Base-by-base conservation (phyloP, 2,888 invertebrate genomes). In the Blomia tropicalis region DNA sequence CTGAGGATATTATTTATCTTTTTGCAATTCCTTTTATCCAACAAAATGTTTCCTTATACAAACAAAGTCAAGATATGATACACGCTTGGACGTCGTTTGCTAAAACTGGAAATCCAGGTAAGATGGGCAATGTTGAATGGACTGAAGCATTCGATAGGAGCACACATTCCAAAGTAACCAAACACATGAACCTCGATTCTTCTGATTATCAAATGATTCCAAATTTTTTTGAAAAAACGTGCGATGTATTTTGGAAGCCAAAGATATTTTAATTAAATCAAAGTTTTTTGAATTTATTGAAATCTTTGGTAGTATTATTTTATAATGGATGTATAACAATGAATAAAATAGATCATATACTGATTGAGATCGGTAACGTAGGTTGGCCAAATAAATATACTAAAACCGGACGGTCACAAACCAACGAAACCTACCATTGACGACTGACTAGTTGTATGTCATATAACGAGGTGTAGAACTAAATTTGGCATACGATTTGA, bases 401-500 rank as follows among this genome's bases (percentile, higher is more conserved):
- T n/a, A n/a, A n/a, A n/a, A n/a, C n/a, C n/a, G n/a, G n/a, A n/a
- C n/a, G n/a, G n/a, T n/a, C n/a, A n/a, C n/a, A n/a, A n/a, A n/a
- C n/a, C n/a, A n/a, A n/a, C n/a, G n/a, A n/a, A n/a, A n/a, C n/a
- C n/a, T n/a, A n/a, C n/a, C n/a, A n/a, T n/a, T n/a, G n/a, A n/a
- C n/a, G n/a, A n/a, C n/a, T n/a, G 36, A 7, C 36, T 85, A 90
- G 76, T 91, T 91, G 76, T 91, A 90, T 69, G 90, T 90, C 90
- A 91, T 91, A 74, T 91, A 91, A 72, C 89, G 82, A 25, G 90
- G 90, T 43, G 91, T 91, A 63, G 90, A 87, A 22, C 89, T 89
- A 79, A 91, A 91, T 76, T 91, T 91, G 69, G 90, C 90, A 74
- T 91, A 91, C 0, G 88, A 88, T 76, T 91, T 91, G 74, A 91